Percentiles rank a stretch among this genome's conserved stretches.
These are phyloP conservation scores for Amphipyra berbera DNA, from an alignment of 2,888 invertebrate genomes.

Conservation along the genomic window DNA sequence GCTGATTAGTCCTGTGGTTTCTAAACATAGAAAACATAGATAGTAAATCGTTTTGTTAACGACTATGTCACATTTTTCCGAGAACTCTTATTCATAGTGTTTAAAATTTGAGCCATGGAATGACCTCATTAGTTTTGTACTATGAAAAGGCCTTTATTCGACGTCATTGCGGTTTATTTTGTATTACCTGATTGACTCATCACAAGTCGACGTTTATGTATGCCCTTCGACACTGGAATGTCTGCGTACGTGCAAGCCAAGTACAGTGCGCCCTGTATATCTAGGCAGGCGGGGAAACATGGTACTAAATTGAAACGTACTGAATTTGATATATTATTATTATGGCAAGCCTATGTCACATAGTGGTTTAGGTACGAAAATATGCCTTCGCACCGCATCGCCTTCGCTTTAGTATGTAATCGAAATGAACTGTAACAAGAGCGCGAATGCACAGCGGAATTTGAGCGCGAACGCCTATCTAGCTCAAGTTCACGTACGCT, in stretches of 20 bases:
- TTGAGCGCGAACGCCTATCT: too few relatives aligned
- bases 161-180: constrained; percentile 33
- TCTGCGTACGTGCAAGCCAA: constrained; percentile 18
- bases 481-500: too few relatives aligned
- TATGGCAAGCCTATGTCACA: too few relatives aligned
- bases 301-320: not conserved
- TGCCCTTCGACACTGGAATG: constrained; percentile 28
- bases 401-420: too few relatives aligned
- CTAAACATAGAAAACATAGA: constrained; percentile 6
- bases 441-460: too few relatives aligned
- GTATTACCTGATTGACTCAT: constrained; percentile 43
- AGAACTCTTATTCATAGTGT: constrained; percentile 39
- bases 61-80: constrained; percentile 38
- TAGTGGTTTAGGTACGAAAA: too few relatives aligned
- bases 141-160: constrained; percentile 21
- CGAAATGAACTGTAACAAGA: too few relatives aligned
- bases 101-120: constrained; percentile 29
- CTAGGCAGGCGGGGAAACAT: not conserved
- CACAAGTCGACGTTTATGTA: constrained; percentile 8
- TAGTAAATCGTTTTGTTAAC: constrained; percentile 25
- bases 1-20: too few relatives aligned
- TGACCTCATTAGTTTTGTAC: constrained; percentile 33
- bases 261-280: constrained; percentile 5
- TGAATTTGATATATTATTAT: too few relatives aligned
- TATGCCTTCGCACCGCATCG: too few relatives aligned